Conservation (phyloP, 2,113 vertebrate genomes). For the Ageneiosus marmoratus region DNA sequence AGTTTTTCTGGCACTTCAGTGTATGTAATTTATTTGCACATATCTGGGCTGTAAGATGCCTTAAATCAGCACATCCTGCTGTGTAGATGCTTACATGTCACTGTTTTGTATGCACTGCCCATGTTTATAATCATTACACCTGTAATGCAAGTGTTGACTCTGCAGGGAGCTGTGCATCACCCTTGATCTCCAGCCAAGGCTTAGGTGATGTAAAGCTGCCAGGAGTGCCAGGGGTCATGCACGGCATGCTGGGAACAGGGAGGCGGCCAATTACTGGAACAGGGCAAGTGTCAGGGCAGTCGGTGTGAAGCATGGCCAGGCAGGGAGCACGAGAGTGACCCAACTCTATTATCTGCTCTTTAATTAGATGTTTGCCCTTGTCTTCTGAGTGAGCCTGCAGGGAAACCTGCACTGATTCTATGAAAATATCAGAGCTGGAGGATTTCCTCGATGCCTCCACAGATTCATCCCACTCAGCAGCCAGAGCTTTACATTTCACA, state of each 20-base stretch:
- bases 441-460: constrained; percentile 13
- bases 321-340: constrained; percentile 19
- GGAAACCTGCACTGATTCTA: constrained; percentile 6
- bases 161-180: constrained; percentile 30
- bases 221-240: constrained; percentile 32
- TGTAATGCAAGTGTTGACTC: constrained; percentile 18
- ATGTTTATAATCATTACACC: constrained; percentile 8
- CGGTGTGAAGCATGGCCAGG: neutral
- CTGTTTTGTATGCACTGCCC: neutral
- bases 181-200: neutral
- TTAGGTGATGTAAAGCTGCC: constrained; percentile 30
- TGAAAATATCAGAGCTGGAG: constrained; percentile 41
- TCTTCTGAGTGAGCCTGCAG: constrained; percentile 17
- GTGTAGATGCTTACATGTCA: neutral
- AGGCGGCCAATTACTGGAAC: constrained; percentile 17
- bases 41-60: neutral
- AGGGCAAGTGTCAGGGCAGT: constrained; percentile 20
- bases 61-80: neutral
- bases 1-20: too few relatives aligned
- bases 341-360: constrained; percentile 46
- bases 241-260: neutral
- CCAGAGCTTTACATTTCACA: constrained; percentile 13
- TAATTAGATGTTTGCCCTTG: constrained; percentile 47
- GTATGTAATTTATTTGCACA: neutral
- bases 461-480: constrained; percentile 5